Percentiles rank a stretch among this genome's conserved stretches.
These are phyloP conservation scores for Chydorus sphaericus DNA, from an alignment of 2,888 invertebrate genomes.

Conservation along the genomic window DNA sequence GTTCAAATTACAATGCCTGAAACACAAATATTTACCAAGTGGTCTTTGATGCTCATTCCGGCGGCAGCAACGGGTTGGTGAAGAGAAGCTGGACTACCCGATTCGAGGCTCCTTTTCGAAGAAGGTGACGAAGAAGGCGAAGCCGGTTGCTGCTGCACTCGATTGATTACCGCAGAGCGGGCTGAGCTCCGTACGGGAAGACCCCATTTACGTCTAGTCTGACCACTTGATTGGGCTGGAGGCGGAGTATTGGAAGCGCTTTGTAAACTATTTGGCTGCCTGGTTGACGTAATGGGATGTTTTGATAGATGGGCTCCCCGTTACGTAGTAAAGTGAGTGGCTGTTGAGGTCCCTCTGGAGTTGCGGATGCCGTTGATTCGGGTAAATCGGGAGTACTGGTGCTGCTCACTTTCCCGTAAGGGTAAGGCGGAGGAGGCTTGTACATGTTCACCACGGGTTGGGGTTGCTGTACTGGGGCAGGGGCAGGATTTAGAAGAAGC, in stretches of 20 bases:
- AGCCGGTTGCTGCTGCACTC: background rate
- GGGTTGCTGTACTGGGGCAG: constrained; percentile 29
- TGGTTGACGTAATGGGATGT: constrained; percentile 51
- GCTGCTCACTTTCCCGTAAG: constrained; percentile 47
- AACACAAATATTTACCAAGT: constrained; percentile 7
- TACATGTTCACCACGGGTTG: constrained; percentile 49
- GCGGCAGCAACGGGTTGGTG: background rate
- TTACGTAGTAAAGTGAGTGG: too few relatives aligned
- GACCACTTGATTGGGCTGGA: background rate
- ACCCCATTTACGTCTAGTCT: constrained; percentile 1
- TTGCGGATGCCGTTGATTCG: background rate
- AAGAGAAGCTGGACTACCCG: background rate
- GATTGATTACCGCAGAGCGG: background rate
- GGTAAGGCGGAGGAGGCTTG: constrained; percentile 76
- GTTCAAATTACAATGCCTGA: too few relatives aligned
- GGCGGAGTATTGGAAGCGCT: too few relatives aligned
- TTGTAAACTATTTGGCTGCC: background rate
- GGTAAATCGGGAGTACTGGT: constrained; percentile 60
- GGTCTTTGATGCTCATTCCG: background rate
- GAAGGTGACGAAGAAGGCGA: background rate
- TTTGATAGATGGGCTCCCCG: constrained; percentile 65
- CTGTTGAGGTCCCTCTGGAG: too few relatives aligned
- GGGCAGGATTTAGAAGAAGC: constrained; percentile 32
- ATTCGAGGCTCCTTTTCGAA: background rate
- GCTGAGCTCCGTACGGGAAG: constrained; percentile 1